Base-by-base conservation (phyloP, 2,797 vertebrate genomes). In the Euphonia xanthogaster region DNA sequence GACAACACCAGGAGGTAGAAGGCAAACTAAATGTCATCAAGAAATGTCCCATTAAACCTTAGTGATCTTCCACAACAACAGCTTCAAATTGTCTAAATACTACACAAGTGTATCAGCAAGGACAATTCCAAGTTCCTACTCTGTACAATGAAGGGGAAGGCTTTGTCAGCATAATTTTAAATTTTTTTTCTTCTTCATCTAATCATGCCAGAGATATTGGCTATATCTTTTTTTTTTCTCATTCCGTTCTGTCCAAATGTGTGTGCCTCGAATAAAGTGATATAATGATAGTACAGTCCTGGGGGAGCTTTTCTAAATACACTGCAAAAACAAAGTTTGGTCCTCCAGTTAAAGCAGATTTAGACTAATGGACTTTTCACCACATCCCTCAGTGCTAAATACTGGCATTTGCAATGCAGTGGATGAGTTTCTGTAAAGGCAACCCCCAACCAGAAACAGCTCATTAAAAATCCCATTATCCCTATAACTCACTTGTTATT, bases 381-480 rank as follows among this genome's bases (percentile, higher is more conserved):
- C 74, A 76, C 67, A 42, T 51, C 1, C 12, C 9, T 39, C 51
- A 17, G 27, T 73, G 73, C 66, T 81, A 15, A 90, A 44, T 37
- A 24, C 62, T 84, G 86, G 37, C 63, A 73, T 79, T 93, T 70
- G 65, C 66, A 90, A 28, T 15, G 47, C 17, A 40, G 33, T 12
- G 21, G 66, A 33, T 44, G 54, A 91, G 27, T 71, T 83, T 88
- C 93, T 88, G 57, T 47, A 74, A 90, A 90, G 54, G 50, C 50
- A 91, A 67, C 47, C 85, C 66, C 54, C 57, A 89, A 57, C 65
- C 66, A 94, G 87, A 90, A 88, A 67, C n/a, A 79, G 67, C 77
- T 93, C 48, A 67, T 90, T 96, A 93, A 95, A 93, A 94, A 90
- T 66, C 62, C 83, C 77, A 87, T 93, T 89, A 88, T 85, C 40